A percentile compares a stretch with the other conserved stretches of the same genome.
Evolutionary conservation across 1,140 invertebrate genomes (phyloP).

Genomic region (Saccostrea cuccullata): DNA sequence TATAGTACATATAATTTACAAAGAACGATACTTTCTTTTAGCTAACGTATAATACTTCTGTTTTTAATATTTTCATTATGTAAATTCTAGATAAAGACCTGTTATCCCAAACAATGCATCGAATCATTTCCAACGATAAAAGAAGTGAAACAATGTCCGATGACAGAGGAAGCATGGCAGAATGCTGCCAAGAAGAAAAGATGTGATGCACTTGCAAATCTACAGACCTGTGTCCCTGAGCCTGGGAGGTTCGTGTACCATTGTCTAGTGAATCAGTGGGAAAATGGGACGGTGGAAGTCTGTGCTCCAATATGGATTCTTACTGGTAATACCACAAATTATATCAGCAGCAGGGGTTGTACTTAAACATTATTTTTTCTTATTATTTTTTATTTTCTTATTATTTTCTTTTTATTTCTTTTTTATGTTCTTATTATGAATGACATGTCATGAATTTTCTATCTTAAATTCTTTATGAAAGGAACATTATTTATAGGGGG

Average conservation of each 20-base stretch:
- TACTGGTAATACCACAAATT: not conserved
- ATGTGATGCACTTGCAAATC: not conserved
- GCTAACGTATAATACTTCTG: too few relatives aligned
- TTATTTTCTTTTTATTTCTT: too few relatives aligned
- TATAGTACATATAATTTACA: too few relatives aligned
- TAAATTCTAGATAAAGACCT: too few relatives aligned
- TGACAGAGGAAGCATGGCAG: not conserved
- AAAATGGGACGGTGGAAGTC: not conserved
- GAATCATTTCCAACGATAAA: not conserved
- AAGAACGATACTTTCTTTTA: too few relatives aligned
- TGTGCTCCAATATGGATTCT: constrained; percentile 16
- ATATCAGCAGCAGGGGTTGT: not conserved
- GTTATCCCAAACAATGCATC: not conserved
- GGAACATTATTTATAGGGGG: too few relatives aligned
- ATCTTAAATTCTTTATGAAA: too few relatives aligned
- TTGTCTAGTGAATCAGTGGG: not conserved
- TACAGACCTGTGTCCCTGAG: not conserved
- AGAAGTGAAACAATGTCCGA: not conserved
- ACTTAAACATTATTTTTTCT: too few relatives aligned
- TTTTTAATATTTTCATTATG: too few relatives aligned
- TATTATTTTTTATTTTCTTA: too few relatives aligned
- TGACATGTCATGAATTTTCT: too few relatives aligned
- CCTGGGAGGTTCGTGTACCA: not conserved
- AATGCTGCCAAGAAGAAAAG: not conserved
- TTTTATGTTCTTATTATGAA: too few relatives aligned